Conservation (phyloP, 1,140 invertebrate species). For the Paraescarpia echinospica region DNA sequence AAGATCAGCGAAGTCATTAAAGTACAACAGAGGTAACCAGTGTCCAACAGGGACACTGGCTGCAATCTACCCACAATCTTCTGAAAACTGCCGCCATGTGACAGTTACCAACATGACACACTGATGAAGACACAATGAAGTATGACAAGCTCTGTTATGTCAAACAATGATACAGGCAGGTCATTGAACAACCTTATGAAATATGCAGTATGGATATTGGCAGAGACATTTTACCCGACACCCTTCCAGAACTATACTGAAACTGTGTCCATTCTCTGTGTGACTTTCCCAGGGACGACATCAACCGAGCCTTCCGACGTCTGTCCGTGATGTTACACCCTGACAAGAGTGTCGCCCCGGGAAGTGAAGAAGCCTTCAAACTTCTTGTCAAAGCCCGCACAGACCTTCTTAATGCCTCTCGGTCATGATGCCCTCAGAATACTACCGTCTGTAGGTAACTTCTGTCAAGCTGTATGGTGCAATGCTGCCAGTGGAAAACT, state of each 20-base stretch:
- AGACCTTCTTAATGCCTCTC: conserved; percentile 45
- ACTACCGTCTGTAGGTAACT: background rate
- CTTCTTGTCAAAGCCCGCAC: conserved; percentile 56
- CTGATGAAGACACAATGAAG: no score
- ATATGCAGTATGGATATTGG: background rate
- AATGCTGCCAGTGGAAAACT: background rate
- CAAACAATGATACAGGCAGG: no score
- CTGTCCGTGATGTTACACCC: conserved; percentile 61
- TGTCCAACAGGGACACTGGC: no score
- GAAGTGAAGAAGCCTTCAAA: conserved; percentile 62
- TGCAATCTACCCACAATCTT: no score
- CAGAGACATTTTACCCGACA: background rate
- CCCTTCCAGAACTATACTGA: background rate
- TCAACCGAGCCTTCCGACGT: conserved; percentile 59
- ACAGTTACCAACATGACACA: no score
- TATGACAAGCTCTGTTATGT: no score
- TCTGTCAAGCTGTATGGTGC: background rate
- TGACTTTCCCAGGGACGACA: conserved; percentile 56
- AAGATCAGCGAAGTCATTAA: no score
- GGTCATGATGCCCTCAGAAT: conserved; percentile 1
- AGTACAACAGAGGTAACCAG: no score
- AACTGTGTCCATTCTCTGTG: background rate
- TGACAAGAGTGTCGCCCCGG: conserved; percentile 61
- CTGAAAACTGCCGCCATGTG: no score
- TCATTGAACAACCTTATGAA: no score